phyloP scores from a whole-genome alignment of 2,113 vertebrate genomes.

The Carollia perspicillata region DNA sequence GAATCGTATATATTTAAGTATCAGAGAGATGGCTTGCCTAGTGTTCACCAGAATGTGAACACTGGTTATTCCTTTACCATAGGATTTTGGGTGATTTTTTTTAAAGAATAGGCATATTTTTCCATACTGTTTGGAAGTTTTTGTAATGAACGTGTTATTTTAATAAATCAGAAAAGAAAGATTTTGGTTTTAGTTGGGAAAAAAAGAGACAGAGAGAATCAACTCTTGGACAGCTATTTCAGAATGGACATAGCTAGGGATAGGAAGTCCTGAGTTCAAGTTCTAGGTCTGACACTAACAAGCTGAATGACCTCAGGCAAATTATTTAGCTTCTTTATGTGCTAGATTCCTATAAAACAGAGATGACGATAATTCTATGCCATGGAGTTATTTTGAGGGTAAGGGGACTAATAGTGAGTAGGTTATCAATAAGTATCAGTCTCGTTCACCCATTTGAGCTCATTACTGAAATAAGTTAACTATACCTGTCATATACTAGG shows the following conservation, averaged over 20 bases:
- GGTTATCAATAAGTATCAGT: background rate
- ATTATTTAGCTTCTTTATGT: background rate
- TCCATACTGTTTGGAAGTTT: conserved; percentile 28
- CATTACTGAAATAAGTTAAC: background rate
- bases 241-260: background rate
- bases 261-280: background rate
- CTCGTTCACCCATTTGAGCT: background rate
- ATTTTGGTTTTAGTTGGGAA: background rate
- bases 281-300: background rate
- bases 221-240: background rate
- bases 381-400: background rate
- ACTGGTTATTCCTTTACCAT: background rate
- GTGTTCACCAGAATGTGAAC: conserved; percentile 37
- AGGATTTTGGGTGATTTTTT: conserved; percentile 41
- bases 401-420: background rate
- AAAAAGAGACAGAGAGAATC: background rate
- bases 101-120: conserved; percentile 23
- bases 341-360: conserved; percentile 11
- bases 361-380: background rate
- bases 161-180: background rate
- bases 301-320: background rate
- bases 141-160: conserved; percentile 46
- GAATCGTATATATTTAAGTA: conserved; percentile 50
- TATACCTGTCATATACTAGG: background rate
- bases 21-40: background rate